Evolutionary conservation across 2,888 invertebrate genomes (phyloP).

Genomic region (Scaptomyza polygonia): DNA sequence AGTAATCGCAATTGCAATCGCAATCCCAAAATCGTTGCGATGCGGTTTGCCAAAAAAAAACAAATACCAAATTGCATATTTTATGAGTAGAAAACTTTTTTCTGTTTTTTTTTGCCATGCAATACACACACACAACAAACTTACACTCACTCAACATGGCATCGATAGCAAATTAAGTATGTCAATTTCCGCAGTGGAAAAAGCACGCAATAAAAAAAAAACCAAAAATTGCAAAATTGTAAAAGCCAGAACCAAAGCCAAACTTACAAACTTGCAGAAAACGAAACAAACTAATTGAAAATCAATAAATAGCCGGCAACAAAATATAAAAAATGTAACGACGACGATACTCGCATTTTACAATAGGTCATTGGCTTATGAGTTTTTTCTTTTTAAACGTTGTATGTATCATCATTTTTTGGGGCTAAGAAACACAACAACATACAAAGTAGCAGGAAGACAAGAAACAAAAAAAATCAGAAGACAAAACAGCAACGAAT

Average conservation of each 20-base stretch:
- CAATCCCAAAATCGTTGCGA: conserved; percentile 28
- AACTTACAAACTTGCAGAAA: conserved; percentile 41
- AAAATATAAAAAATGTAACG: conserved; percentile 10
- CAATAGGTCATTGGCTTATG: conserved; percentile 44
- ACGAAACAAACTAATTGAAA: conserved; percentile 73
- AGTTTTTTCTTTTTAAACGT: not conserved
- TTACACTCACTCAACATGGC: conserved; percentile 13
- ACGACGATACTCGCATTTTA: conserved; percentile 9
- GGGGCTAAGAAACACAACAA: conserved; percentile 12
- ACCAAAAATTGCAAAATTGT: conserved; percentile 50
- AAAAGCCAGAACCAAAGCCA: conserved; percentile 52
- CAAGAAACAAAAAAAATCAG: conserved; percentile 8
- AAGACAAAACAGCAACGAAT: not conserved
- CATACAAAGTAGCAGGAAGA: not conserved
- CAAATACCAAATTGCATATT: conserved; percentile 71
- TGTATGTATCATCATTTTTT: not conserved
- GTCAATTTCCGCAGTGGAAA: conserved; percentile 66
- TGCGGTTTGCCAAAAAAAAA: conserved; percentile 51
- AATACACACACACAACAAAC: conserved; percentile 41
- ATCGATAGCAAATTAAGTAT: conserved; percentile 73
- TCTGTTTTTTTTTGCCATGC: conserved; percentile 53
- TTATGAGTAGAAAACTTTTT: conserved; percentile 69
- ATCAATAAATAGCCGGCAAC: conserved; percentile 64
- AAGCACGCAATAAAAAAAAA: conserved; percentile 20
- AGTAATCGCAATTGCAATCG: conserved; percentile 42